Evolutionary conservation across 1,140 invertebrate species (phyloP).

Genomic region (Drosophila auraria): DNA sequence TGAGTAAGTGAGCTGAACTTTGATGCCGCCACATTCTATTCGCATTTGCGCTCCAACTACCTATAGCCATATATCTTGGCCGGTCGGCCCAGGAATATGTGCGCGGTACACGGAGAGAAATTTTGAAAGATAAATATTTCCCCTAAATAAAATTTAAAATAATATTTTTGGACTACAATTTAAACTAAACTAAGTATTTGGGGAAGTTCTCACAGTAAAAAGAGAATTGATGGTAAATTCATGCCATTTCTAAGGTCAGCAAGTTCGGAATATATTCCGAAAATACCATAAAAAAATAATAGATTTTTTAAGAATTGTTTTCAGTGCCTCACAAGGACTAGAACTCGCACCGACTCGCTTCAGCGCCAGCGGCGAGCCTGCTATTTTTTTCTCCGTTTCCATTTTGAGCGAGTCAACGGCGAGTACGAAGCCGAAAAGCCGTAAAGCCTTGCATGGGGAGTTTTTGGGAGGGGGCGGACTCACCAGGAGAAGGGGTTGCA

Average conservation of each 20-base stretch:
- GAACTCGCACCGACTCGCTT: slow-evolving; percentile 51
- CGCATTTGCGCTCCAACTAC: slow-evolving; percentile 78
- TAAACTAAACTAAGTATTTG: background rate
- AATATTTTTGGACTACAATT: no score
- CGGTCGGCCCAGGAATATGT: slow-evolving; percentile 60
- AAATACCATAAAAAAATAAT: no score
- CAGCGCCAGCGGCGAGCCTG: slow-evolving; percentile 55
- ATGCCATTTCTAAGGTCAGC: background rate
- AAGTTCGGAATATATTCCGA: background rate
- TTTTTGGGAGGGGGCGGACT: background rate
- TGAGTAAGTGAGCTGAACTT: slow-evolving; percentile 82
- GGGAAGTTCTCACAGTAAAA: background rate
- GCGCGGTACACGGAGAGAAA: slow-evolving; percentile 17
- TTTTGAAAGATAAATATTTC: background rate
- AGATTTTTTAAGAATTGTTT: background rate
- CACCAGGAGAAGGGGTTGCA: background rate
- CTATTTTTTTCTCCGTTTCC: slow-evolving; percentile 46
- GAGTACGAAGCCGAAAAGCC: slow-evolving; percentile 78
- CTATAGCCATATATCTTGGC: slow-evolving; percentile 75
- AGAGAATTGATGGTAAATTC: no score
- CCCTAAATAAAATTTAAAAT: background rate
- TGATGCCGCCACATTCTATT: slow-evolving; percentile 83
- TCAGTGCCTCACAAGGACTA: slow-evolving; percentile 47
- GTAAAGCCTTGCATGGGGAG: slow-evolving; percentile 64
- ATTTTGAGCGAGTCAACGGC: slow-evolving; percentile 53